phyloP scores from a whole-genome alignment of 2,797 vertebrate species.

The Ctenopoma multispine region DNA sequence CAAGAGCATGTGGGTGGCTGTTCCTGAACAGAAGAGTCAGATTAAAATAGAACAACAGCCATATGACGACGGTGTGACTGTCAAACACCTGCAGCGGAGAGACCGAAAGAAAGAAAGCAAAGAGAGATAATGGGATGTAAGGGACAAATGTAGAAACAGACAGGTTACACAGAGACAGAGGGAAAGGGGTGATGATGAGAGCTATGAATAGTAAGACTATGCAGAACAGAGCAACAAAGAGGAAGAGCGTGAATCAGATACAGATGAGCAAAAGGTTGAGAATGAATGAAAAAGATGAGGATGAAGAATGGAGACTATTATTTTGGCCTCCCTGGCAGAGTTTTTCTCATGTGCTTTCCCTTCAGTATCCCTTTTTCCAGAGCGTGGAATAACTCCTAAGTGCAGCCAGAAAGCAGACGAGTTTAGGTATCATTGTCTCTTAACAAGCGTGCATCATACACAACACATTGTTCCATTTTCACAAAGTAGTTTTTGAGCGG shows the following conservation, averaged over 20 bases:
- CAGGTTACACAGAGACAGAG: constrained; percentile 59
- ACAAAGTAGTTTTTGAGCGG: constrained; percentile 22
- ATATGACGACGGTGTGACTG: constrained; percentile 68
- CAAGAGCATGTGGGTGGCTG: constrained; percentile 71
- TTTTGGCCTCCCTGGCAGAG: constrained; percentile 26
- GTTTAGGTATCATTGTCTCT: constrained; percentile 37
- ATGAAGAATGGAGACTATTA: constrained; percentile 58
- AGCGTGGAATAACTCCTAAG: constrained; percentile 37
- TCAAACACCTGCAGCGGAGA: constrained; percentile 71
- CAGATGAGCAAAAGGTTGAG: constrained; percentile 48
- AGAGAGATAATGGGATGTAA: constrained; percentile 56
- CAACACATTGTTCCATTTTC: constrained; percentile 34
- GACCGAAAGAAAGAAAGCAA: constrained; percentile 36
- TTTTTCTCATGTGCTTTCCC: constrained; percentile 21
- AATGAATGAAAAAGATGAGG: constrained; percentile 39
- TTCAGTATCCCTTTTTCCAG: constrained; percentile 33
- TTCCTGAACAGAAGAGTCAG: constrained; percentile 72
- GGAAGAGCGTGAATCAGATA: constrained; percentile 35
- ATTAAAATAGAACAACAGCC: constrained; percentile 78
- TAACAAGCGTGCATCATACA: constrained; percentile 34
- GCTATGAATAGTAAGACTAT: constrained; percentile 56
- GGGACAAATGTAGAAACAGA: constrained; percentile 55
- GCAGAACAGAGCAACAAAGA: constrained; percentile 45
- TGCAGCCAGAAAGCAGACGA: constrained; percentile 31
- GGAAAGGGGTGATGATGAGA: background rate